Percentiles rank a stretch among this genome's conserved stretches.
Evolutionary conservation across 2,797 vertebrate genomes (phyloP).

Genomic region (Oophaga sylvatica): DNA sequence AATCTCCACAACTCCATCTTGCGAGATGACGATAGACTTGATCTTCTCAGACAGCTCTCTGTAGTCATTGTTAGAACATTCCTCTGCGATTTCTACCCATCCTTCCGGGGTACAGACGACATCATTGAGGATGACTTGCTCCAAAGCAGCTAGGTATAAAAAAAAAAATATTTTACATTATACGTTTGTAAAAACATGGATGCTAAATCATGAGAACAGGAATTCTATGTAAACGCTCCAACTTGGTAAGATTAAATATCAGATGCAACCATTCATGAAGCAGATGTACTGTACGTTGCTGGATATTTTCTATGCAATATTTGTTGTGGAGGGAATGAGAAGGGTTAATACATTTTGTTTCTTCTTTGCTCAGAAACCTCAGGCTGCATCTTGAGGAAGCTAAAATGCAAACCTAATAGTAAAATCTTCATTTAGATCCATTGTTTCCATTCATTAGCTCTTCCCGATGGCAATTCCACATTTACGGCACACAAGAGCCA

Average conservation of each 20-base stretch:
- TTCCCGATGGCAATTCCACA: neutral
- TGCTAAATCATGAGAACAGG: neutral
- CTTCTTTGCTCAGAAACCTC: neutral
- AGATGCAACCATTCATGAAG: no score
- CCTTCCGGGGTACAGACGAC: slow-evolving; percentile 65
- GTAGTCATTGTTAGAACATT: slow-evolving; percentile 69
- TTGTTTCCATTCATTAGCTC: slow-evolving; percentile 10
- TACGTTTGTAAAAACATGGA: neutral
- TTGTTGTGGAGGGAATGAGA: neutral
- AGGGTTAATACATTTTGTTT: neutral
- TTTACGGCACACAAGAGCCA: neutral
- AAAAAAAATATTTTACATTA: neutral
- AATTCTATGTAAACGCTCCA: neutral
- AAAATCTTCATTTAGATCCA: neutral
- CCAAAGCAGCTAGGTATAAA: slow-evolving; percentile 67
- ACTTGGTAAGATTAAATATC: neutral
- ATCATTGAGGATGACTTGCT: slow-evolving; percentile 72
- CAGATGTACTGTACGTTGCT: neutral
- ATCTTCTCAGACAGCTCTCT: slow-evolving; percentile 69
- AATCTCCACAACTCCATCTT: slow-evolving; percentile 69
- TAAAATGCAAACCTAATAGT: neutral
- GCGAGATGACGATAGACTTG: slow-evolving; percentile 70
- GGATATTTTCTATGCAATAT: neutral
- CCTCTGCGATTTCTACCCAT: slow-evolving; percentile 71
- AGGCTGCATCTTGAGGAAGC: neutral